Base-by-base conservation (phyloP, 2,113 vertebrate genomes). In the Ibidorhyncha struthersii region DNA sequence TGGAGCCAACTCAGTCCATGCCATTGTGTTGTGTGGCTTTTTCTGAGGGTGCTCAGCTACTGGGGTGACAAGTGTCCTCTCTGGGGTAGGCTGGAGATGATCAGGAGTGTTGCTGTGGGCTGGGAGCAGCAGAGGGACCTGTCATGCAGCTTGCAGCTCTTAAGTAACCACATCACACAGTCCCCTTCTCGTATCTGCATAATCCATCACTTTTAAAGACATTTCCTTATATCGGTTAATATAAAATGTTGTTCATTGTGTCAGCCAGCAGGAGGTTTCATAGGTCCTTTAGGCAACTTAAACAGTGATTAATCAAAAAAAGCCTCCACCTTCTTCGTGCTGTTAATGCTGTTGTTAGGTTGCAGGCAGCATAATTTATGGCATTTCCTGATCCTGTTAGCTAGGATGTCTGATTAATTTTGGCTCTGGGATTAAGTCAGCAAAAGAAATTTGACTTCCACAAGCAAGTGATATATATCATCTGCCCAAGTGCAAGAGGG, bases 371-470 rank as follows among this genome's bases (percentile, higher is more conserved):
- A 78, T 97, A 98, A 98, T 97, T 98, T 96, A 97, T 97, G 80
- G 56, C 79, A 67, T 87, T 96, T 96, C 91, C 89, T 96, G 97
- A 96, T 97, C 90, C 95, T 97, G 94, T 97, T 96, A 97, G 97
- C 96, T 93, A 59, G 92, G 89, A 93, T 97, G 97, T 94, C 93
- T 97, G 97, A 98, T 98, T 97, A 97, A 98, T 98, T 98, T 97
- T 82, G 97, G 95, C 97, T 96, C 82, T 97, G 95, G 97, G 96
- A 98, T 98, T 98, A 98, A 98, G 96, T 97, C 97, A 96, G 97
- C 95, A 94, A 93, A 96, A 97, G 96, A 98, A 98, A 97, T 98
- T 95, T 97, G 95, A 98, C 97, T 97, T 97, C 86, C 95, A 87
- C 88, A 30, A 96, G 86, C 91, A 72, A 96, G 88, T 93, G 90